Percentiles rank a stretch among this genome's conserved stretches.
phyloP scores from a whole-genome alignment of 2,797 vertebrate genomes.

The Yasuhikotakia modesta region DNA sequence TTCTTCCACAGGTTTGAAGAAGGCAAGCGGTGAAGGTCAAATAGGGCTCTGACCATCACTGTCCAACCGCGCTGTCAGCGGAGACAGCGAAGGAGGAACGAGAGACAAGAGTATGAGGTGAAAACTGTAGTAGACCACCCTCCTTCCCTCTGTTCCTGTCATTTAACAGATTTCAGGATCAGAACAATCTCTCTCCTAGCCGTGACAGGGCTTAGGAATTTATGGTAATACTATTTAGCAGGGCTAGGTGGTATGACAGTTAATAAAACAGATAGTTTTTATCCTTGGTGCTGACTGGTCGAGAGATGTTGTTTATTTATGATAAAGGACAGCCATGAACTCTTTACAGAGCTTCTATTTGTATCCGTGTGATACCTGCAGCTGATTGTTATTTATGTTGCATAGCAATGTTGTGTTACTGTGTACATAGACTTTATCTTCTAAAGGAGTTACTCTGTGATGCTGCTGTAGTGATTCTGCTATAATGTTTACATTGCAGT shows the following conservation, averaged over 20 bases:
- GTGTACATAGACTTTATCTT: too few relatives aligned
- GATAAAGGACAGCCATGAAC: not conserved
- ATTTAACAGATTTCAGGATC: slow-evolving; percentile 9
- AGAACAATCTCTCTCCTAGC: slow-evolving; percentile 5
- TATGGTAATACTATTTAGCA: slow-evolving; percentile 3
- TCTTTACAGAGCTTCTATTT: not conserved
- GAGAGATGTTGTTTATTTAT: not conserved
- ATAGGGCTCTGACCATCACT: slow-evolving; percentile 41
- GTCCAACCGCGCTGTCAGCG: slow-evolving; percentile 22
- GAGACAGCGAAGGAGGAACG: slow-evolving; percentile 9
- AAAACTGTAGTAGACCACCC: slow-evolving; percentile 4
- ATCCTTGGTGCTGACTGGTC: not conserved
- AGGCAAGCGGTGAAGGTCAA: slow-evolving; percentile 41
- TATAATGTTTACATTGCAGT: too few relatives aligned
- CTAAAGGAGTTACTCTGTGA: too few relatives aligned
- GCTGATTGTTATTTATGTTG: too few relatives aligned
- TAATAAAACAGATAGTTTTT: not conserved
- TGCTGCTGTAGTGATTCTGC: too few relatives aligned
- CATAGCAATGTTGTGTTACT: too few relatives aligned
- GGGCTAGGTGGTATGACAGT: not conserved
- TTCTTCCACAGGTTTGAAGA: slow-evolving; percentile 13
- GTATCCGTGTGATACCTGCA: not conserved
- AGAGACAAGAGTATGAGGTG: not conserved
- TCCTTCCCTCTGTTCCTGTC: slow-evolving; percentile 8
- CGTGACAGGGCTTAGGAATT: not conserved